A percentile compares a stretch with the other conserved stretches of the same genome.
phyloP scores from a whole-genome alignment of 1,140 invertebrate genomes.

The Orchesella cincta region DNA sequence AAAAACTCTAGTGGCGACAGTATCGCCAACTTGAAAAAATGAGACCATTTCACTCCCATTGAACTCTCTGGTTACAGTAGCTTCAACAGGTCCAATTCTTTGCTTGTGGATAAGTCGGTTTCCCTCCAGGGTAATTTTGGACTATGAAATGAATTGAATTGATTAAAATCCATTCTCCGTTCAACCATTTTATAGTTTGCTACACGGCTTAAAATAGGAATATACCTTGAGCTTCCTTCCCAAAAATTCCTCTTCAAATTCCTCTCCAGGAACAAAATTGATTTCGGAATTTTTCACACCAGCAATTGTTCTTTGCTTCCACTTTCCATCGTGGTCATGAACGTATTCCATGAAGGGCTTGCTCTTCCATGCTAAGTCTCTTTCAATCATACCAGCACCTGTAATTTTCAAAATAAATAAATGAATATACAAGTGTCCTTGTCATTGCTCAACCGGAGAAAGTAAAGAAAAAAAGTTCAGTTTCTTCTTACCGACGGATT shows the following conservation, averaged over 20 bases:
- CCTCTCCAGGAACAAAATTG: slow-evolving; percentile 21
- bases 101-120: slow-evolving; percentile 40
- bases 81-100: slow-evolving; percentile 5
- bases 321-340: neutral
- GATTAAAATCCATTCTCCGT: no score
- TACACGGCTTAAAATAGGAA: neutral
- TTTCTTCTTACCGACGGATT: slow-evolving; percentile 7
- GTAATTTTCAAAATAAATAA: slow-evolving; percentile 5
- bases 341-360: slow-evolving; percentile 1
- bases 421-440: neutral
- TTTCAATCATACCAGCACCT: slow-evolving; percentile 16
- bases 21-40: slow-evolving; percentile 12
- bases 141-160: slow-evolving; percentile 24
- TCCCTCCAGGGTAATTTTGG: slow-evolving; percentile 27
- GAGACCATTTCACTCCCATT: slow-evolving; percentile 35
- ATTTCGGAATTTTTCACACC: slow-evolving; percentile 21
- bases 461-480: neutral
- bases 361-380: neutral
- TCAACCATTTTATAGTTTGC: neutral
- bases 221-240: slow-evolving; percentile 27
- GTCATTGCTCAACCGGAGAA: neutral
- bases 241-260: slow-evolving; percentile 14
- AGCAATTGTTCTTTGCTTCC: slow-evolving; percentile 6
- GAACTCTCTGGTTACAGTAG: slow-evolving; percentile 30
- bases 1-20: slow-evolving; percentile 30